Percentiles rank a stretch among this genome's conserved stretches.
Evolutionary conservation across 1,140 invertebrate species (phyloP).

Genomic region (Drosophila saltans): DNA sequence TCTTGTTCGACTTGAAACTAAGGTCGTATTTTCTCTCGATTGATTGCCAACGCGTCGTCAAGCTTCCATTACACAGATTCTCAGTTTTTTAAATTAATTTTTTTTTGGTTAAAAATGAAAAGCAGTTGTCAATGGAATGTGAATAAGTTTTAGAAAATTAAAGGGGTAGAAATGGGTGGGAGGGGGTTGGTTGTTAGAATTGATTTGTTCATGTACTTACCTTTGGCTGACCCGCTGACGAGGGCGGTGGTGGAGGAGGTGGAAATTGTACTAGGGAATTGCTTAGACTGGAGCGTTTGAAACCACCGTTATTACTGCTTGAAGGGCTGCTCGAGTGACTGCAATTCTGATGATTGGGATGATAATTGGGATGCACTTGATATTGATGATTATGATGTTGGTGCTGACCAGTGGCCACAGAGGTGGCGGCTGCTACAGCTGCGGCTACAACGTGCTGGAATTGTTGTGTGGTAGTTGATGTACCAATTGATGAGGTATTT

Average conservation of each 20-base stretch:
- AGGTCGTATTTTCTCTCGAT: conserved; percentile 49
- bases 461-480: conserved; percentile 40
- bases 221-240: conserved; percentile 48
- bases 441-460: conserved; percentile 74
- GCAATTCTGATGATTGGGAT: conserved; percentile 38
- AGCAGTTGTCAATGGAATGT: conserved; percentile 2
- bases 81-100: neutral
- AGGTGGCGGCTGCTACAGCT: conserved; percentile 68
- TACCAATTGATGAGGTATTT: conserved; percentile 33
- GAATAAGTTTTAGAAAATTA: neutral
- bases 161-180: conserved; percentile 10
- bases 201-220: conserved; percentile 59
- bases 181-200: conserved; percentile 14
- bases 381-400: conserved; percentile 39
- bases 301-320: conserved; percentile 53
- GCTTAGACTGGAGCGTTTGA: conserved; percentile 63
- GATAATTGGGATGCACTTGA: conserved; percentile 10
- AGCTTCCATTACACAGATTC: conserved; percentile 21
- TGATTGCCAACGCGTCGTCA: conserved; percentile 20
- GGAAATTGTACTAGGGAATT: conserved; percentile 60
- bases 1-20: conserved; percentile 74
- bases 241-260: conserved; percentile 41
- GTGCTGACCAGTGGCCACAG: conserved; percentile 64
- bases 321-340: conserved; percentile 54
- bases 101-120: conserved; percentile 6